These are phyloP conservation scores for Philereme vetulata DNA, from an alignment of 2,888 invertebrate genomes.

Conservation along the genomic window DNA sequence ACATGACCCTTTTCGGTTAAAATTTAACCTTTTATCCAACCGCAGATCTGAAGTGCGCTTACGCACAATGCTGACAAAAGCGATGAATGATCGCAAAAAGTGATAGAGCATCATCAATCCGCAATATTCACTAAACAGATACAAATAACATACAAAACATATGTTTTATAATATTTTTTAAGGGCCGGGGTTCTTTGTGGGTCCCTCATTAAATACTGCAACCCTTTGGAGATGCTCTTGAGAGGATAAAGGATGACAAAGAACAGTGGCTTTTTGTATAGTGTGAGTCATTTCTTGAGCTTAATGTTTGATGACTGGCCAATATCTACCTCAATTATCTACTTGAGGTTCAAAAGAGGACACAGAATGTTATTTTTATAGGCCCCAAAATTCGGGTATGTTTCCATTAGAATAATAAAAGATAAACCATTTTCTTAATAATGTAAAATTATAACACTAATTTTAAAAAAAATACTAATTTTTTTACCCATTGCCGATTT, in stretches of 20 bases:
- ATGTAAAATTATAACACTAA: too few relatives aligned
- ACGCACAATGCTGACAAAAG: constrained; percentile 28
- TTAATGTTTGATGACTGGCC: constrained; percentile 39
- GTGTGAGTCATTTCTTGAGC: constrained; percentile 28
- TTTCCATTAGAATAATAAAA: too few relatives aligned
- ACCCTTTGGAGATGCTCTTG: constrained; percentile 54
- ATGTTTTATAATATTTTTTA: constrained; percentile 17
- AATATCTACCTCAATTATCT: constrained; percentile 28
- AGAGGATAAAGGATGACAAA: constrained; percentile 26
- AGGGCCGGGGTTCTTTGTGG: constrained; percentile 45
- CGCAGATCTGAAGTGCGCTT: constrained; percentile 27
- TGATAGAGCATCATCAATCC: constrained; percentile 34
- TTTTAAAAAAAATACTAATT: too few relatives aligned
- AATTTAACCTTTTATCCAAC: constrained; percentile 15
- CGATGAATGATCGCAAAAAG: constrained; percentile 31
- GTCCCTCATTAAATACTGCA: constrained; percentile 63
- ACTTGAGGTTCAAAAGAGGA: constrained; percentile 17
- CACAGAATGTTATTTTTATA: not conserved
- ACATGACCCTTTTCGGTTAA: constrained; percentile 6
- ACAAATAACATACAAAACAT: constrained; percentile 33
- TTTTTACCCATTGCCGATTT: too few relatives aligned
- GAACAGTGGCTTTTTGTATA: constrained; percentile 37
- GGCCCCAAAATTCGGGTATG: not conserved
- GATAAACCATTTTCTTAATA: too few relatives aligned
- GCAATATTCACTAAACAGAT: constrained; percentile 33